These are phyloP conservation scores for Nyctibius grandis DNA, from an alignment of 2,797 vertebrate genomes.

Conservation along the genomic window DNA sequence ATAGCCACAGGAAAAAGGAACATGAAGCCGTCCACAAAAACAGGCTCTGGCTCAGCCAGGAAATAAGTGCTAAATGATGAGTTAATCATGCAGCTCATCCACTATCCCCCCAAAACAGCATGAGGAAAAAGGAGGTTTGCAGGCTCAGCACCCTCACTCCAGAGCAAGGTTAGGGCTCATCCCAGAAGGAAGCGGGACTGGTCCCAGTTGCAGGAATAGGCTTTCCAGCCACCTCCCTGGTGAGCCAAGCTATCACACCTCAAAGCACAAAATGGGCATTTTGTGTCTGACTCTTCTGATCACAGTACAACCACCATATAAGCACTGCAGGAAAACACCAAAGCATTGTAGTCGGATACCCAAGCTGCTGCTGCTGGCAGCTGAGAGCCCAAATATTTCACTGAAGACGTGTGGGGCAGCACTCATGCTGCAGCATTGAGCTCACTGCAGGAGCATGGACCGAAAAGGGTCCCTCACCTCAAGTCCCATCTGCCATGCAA, in stretches of 20 bases:
- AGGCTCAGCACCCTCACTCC: neutral
- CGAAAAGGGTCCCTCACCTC: neutral
- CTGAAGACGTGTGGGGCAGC: rapidly evolving
- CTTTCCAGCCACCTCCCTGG: neutral
- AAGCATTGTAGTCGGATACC: rapidly evolving
- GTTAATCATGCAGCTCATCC: neutral
- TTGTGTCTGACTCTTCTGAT: neutral
- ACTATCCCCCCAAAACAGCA: neutral
- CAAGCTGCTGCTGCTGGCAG: neutral
- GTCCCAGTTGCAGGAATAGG: neutral
- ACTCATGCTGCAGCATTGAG: no score
- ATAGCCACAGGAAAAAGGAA: neutral
- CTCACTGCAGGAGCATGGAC: neutral
- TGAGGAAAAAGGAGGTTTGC: neutral
- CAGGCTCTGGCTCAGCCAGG: neutral
- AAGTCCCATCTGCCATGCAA: neutral
- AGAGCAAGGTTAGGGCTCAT: neutral
- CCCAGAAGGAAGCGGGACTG: neutral
- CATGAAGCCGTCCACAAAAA: rapidly evolving
- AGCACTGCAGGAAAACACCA: neutral
- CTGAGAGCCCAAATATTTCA: neutral
- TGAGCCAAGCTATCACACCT: neutral
- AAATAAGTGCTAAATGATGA: neutral
- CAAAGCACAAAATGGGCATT: neutral
- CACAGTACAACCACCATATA: rapidly evolving